phyloP scores from a whole-genome alignment of 2,888 invertebrate species.

The Coleophora flavipennella region DNA sequence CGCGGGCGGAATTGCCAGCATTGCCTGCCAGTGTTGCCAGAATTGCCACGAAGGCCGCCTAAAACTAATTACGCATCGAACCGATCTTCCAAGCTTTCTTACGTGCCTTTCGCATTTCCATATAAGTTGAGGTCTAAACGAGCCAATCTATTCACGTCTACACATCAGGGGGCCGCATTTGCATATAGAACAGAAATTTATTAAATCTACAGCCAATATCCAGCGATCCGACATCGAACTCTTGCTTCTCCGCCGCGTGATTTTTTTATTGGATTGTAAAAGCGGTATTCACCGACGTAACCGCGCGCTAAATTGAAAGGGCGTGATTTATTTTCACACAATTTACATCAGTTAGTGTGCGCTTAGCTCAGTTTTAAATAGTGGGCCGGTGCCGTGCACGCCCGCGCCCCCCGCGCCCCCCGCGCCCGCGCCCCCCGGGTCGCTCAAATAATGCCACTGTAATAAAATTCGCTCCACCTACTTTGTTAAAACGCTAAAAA shows the following conservation, averaged over 20 bases:
- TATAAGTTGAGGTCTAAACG: conserved; percentile 73
- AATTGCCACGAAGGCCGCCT: conserved; percentile 38
- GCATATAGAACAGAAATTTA: conserved; percentile 74
- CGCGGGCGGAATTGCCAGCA: conserved; percentile 39
- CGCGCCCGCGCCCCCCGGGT: too few relatives aligned
- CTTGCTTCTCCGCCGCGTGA: conserved; percentile 54
- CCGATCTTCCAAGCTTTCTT: conserved; percentile 68
- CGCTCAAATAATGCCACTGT: too few relatives aligned
- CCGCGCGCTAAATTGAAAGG: conserved; percentile 15
- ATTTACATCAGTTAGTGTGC: conserved; percentile 6
- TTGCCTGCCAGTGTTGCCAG: conserved; percentile 33
- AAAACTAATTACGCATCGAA: conserved; percentile 71
- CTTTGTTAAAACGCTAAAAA: conserved; percentile 16
- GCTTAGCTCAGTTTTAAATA: conserved; percentile 2
- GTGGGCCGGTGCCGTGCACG: too few relatives aligned
- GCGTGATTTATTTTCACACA: conserved; percentile 12
- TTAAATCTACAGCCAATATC: conserved; percentile 73
- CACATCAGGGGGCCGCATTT: conserved; percentile 72
- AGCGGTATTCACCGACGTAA: conserved; percentile 25
- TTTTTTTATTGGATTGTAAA: conserved; percentile 55
- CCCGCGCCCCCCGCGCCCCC: too few relatives aligned
- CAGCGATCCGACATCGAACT: conserved; percentile 66
- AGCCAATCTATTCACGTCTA: conserved; percentile 74
- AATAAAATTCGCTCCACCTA: too few relatives aligned
- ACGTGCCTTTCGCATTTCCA: conserved; percentile 72